phyloP scores from a whole-genome alignment of 2,113 vertebrate species.

The Climacteris rufus region DNA sequence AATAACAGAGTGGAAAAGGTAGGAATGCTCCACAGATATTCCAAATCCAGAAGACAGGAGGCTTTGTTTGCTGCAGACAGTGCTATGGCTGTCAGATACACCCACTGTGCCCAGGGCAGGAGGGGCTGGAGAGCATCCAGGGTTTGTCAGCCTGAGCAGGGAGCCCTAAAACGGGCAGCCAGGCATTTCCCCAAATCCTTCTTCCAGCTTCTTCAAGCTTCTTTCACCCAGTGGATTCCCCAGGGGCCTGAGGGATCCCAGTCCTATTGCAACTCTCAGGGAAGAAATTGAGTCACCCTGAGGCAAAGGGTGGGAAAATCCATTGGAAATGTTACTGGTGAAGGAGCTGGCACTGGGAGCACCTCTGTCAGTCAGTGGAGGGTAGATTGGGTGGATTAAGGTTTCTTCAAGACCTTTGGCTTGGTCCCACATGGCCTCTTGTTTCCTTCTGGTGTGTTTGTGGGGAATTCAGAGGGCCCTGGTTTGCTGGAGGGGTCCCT shows the following conservation, averaged over 20 bases:
- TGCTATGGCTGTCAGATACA: neutral
- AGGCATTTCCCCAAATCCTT: neutral
- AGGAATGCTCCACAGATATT: neutral
- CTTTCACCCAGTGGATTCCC: too few species aligned
- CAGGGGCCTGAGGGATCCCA: neutral
- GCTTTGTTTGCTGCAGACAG: neutral
- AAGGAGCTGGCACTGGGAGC: neutral
- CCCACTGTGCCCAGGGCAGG: rapidly evolving
- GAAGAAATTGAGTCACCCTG: neutral
- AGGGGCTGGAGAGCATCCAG: neutral
- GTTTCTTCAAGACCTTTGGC: neutral
- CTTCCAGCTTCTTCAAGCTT: neutral
- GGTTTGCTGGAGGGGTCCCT: neutral
- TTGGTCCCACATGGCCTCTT: neutral
- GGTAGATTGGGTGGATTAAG: neutral
- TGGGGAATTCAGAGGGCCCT: neutral
- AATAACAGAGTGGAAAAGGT: neutral
- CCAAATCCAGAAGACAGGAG: neutral
- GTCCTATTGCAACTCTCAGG: neutral
- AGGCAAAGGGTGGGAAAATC: neutral
- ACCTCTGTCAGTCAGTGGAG: rapidly evolving
- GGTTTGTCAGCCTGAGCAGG: neutral
- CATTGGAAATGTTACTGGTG: rapidly evolving
- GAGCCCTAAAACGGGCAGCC: neutral
- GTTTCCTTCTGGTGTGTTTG: neutral